These are phyloP conservation scores for Falcunculus frontatus DNA, from an alignment of 2,113 vertebrate species.

Conservation along the genomic window DNA sequence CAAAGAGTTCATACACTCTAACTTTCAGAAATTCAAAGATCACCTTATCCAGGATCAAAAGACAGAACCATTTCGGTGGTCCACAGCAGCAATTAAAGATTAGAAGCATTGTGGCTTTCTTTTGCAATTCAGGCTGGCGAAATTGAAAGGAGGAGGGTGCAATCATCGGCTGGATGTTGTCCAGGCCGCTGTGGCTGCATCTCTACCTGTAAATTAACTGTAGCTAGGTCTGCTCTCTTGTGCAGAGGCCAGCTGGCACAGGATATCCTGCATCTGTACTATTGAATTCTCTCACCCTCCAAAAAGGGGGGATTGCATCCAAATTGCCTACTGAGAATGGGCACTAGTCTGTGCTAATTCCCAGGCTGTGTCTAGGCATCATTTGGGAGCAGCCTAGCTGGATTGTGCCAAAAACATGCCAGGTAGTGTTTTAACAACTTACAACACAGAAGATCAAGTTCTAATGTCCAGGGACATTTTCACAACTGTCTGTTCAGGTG, in stretches of 20 bases:
- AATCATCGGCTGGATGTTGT: background rate
- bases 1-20: background rate
- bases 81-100: conserved; percentile 16
- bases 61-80: background rate
- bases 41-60: background rate
- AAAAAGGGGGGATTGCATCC: background rate
- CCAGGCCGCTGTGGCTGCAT: conserved; percentile 10
- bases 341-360: conserved; percentile 40
- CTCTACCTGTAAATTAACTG: conserved; percentile 63
- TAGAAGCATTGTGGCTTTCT: conserved; percentile 31
- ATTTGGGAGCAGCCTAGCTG: conserved; percentile 6
- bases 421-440: conserved; percentile 30
- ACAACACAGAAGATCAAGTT: background rate
- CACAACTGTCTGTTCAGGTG: background rate
- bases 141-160: conserved; percentile 16
- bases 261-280: conserved; percentile 59
- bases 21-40: background rate
- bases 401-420: background rate
- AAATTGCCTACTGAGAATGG: conserved; percentile 29
- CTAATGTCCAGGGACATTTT: background rate
- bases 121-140: conserved; percentile 18
- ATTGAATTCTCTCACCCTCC: conserved; percentile 19
- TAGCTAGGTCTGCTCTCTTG: conserved; percentile 47
- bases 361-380: background rate
- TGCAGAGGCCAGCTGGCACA: conserved; percentile 53